A percentile compares a stretch with the other conserved stretches of the same genome.
These are phyloP conservation scores for Ptychodera flava DNA, from an alignment of 35 echinoderm and acorn worm species.

Conservation along the genomic window DNA sequence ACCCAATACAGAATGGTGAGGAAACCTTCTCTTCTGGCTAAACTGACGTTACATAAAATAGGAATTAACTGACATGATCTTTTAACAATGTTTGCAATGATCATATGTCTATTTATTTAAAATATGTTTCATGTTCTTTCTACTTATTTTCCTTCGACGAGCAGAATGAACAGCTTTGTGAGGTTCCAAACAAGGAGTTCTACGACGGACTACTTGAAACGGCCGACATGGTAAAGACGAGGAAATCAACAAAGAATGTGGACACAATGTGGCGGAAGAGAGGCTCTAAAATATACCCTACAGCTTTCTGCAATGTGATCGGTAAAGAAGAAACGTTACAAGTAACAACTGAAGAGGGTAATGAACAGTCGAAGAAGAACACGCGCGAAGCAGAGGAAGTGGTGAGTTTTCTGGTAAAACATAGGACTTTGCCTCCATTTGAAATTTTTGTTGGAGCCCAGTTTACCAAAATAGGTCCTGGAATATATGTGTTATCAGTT, in stretches of 20 bases:
- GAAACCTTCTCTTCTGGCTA: too few species aligned
- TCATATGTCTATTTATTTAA: too few species aligned
- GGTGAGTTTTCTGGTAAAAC: too few species aligned
- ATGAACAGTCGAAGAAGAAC: slow-evolving; percentile 62
- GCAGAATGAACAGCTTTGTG: slow-evolving; percentile 53
- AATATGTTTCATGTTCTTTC: too few species aligned
- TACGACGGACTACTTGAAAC: slow-evolving; percentile 43
- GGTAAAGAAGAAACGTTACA: slow-evolving; percentile 57
- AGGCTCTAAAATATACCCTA: slow-evolving; percentile 16
- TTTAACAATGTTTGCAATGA: too few species aligned
- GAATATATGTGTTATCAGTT: too few species aligned
- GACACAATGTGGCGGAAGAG: slow-evolving; percentile 38
- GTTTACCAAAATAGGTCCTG: too few species aligned
- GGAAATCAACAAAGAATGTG: not conserved
- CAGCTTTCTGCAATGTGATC: slow-evolving; percentile 57
- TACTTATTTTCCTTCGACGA: too few species aligned
- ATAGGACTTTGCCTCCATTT: too few species aligned
- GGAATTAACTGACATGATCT: too few species aligned
- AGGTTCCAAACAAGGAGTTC: slow-evolving; percentile 46
- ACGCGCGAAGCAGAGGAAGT: slow-evolving; percentile 43
- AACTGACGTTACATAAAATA: too few species aligned
- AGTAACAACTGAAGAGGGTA: slow-evolving; percentile 55
- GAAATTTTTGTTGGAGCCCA: too few species aligned
- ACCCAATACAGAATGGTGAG: slow-evolving; percentile 11
- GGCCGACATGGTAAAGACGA: slow-evolving; percentile 21